Base-by-base conservation (phyloP, 2,888 invertebrate species). In the Sesia bembeciformis region DNA sequence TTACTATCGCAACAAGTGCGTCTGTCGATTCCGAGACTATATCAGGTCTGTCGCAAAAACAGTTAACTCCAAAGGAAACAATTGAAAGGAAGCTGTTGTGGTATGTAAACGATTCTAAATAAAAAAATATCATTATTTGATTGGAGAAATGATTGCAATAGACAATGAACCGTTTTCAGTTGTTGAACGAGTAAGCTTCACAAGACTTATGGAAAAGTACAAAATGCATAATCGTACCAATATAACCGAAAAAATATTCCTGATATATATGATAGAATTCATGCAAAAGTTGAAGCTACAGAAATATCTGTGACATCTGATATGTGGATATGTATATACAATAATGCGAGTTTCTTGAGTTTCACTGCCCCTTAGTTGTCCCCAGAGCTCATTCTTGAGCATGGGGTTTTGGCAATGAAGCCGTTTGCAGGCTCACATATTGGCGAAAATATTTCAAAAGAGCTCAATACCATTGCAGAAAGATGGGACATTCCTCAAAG, bases 401-500 rank as follows among this genome's bases (percentile, higher is more conserved):
- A 58, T 49, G 60, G 58, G 23, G 60, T 60, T 56, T 52, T 65
- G 3, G 58, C 56, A 39, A 62, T 64, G 53, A 66, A 65, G 52
- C 54, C 62, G 0, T 64, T 65, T 58, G 39, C 58, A 38, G 62
- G 65, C 0, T 60, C 60, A 53, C 66, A 66, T 50, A 54, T 63
- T 4, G 62, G 62, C 39, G 57, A 56, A 52, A 67, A 72, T 64
- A 72, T 72, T 55, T 61, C 65, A 55, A 66, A 60, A 4, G 68
- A 67, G 58, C 64, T 69, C 0, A 63, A 66, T 52, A 55, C 52
- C 58, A 57, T 66, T 38, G 58, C 65, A 23, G 56, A 8, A 4
- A 51, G 63, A 8, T 73, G 70, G 73, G 56, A 69, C 61, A 72
- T 73, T 63, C 52, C 53, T 38, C 42, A 56, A 43, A 57, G 4